Evolutionary conservation across 92 coral and sea anemone species (phyloP), one percentile per base, ranked within the genome.

Genomic region (Bergia puertoricense): DNA sequence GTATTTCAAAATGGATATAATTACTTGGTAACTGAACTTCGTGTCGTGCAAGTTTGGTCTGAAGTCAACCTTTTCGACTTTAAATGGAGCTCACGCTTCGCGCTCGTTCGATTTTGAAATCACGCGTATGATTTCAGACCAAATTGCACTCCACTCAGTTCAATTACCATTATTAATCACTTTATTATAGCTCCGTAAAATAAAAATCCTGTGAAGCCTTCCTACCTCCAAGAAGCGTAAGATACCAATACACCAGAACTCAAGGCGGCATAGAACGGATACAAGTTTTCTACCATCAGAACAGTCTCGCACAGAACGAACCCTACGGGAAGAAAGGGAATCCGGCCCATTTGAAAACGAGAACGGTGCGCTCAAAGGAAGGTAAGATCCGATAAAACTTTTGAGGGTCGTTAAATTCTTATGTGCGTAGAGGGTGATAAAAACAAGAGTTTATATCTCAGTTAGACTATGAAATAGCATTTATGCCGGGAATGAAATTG

Each of bases 251-350:
- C 71, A 81, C 91, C 88, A 23, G 98, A 79, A 15, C 88, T 79
- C 80, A 93, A 6, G 22, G 89, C 72, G 59, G 81, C 90, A 88
- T 88, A 88, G 13, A 81, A 89, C 8, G 98, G 92, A 85, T 95
- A 93, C 0, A 93, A 39, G 11, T 74, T 90, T 62, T 93, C 91
- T 20, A 77, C 81, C 62, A 89, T 56, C 43, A 95, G 83, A 67
- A 93, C 65, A 74, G 74, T 79, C 85, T 95, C 98, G 79, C 94
- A 95, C 43, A 95, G 42, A 46, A 95, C 94, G 81, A 95, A 91
- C 46, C 89, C 98, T 95, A 67, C 48, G 77, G 71, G 78, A 30
- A 42, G 39, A 8, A 71, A 76, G 36, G 57, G 38, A 44, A 77
- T 8, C 41, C 18, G 42, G 16, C 46, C 10, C 11, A 74, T 16